Conservation (phyloP, 2,113 vertebrate genomes). For the Rhinopomastus cyanomelas region DNA sequence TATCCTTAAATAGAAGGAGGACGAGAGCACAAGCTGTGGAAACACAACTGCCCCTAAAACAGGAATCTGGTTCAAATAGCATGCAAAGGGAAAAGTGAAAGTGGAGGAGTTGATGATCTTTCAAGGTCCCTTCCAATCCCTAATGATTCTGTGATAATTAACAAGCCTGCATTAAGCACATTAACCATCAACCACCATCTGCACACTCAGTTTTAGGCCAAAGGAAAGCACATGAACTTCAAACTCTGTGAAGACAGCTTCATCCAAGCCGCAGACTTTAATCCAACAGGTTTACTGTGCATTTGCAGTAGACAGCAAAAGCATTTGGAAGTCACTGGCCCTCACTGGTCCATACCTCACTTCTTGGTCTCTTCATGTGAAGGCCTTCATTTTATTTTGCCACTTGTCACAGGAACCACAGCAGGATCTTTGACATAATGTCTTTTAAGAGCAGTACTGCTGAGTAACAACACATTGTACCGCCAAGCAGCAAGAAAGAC, state of each 20-base stretch:
- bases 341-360: not conserved
- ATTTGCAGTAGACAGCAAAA: not conserved
- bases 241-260: not conserved
- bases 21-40: not conserved
- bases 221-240: not conserved
- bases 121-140: too few relatives aligned
- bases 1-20: not conserved
- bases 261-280: not conserved
- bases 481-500: not conserved
- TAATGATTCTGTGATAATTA: too few relatives aligned
- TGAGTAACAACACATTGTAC: not conserved
- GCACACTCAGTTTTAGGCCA: not conserved
- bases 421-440: not conserved
- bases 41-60: accelerated
- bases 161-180: not conserved
- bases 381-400: not conserved
- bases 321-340: not conserved
- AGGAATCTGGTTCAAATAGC: not conserved
- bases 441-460: not conserved
- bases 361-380: not conserved
- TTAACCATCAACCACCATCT: not conserved
- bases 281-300: not conserved
- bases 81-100: not conserved
- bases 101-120: too few relatives aligned
- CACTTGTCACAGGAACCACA: not conserved